phyloP scores from a whole-genome alignment of 2,797 vertebrate genomes.

The Fundulus diaphanus region DNA sequence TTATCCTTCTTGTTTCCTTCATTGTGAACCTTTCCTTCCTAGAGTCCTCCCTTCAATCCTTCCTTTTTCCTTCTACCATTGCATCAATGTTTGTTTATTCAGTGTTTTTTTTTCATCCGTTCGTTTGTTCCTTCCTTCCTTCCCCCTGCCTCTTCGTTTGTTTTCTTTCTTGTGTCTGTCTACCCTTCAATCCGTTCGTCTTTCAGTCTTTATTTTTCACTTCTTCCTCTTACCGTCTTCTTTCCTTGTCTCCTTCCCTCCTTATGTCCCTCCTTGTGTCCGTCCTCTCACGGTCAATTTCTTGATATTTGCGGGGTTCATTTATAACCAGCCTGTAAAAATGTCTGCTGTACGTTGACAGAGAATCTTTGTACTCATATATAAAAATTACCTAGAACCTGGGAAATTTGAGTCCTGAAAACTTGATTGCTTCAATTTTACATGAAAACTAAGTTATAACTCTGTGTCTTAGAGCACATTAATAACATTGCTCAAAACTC shows the following conservation, averaged over 20 bases:
- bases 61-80: too few relatives aligned
- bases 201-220: too few relatives aligned
- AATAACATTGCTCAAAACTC: conserved; percentile 1
- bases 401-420: not conserved
- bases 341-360: not conserved
- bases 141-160: not conserved
- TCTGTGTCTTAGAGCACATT: not conserved
- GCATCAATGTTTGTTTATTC: too few relatives aligned
- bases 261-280: not conserved
- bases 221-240: not conserved
- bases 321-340: not conserved
- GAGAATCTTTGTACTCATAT: too few relatives aligned
- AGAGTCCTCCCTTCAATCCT: too few relatives aligned
- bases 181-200: too few relatives aligned
- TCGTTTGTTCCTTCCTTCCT: too few relatives aligned
- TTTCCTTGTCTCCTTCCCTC: not conserved
- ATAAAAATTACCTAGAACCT: not conserved
- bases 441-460: not conserved
- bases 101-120: too few relatives aligned
- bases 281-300: not conserved
- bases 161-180: too few relatives aligned
- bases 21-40: not conserved
- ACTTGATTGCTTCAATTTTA: not conserved
- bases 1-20: not conserved
- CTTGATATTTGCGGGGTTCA: not conserved